phyloP scores from a whole-genome alignment of 2,888 invertebrate genomes.

The Phorcus lineatus region DNA sequence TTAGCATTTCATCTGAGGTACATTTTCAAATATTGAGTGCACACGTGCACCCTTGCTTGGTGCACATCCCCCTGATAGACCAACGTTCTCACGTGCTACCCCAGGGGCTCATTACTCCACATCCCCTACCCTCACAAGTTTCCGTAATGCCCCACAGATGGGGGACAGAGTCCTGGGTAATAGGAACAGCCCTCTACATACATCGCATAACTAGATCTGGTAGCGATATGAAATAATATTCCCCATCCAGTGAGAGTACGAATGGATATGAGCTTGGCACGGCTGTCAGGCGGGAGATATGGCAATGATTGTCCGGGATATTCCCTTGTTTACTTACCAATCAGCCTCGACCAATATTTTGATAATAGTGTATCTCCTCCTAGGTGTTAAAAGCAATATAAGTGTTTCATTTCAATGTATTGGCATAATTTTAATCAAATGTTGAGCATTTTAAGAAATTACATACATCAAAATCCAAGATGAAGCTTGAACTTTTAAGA shows the following conservation, averaged over 20 bases:
- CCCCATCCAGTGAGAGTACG: background rate
- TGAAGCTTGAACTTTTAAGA: too few species aligned
- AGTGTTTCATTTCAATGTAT: too few species aligned
- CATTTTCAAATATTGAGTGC: constrained; percentile 18
- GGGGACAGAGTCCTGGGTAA: background rate
- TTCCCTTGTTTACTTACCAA: constrained; percentile 10
- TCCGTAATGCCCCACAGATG: constrained; percentile 7
- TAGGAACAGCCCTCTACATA: background rate
- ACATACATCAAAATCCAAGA: too few species aligned
- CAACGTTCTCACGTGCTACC: constrained; percentile 9
- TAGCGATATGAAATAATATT: constrained; percentile 17
- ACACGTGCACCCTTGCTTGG: background rate
- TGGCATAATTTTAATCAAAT: too few species aligned
- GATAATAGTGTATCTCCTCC: constrained; percentile 1
- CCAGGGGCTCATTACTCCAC: constrained; percentile 9
- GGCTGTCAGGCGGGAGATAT: background rate
- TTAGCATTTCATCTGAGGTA: background rate
- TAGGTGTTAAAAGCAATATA: background rate
- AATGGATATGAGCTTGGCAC: background rate
- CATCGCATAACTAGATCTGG: background rate
- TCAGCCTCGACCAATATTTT: constrained; percentile 8
- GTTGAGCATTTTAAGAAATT: too few species aligned
- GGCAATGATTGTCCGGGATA: background rate
- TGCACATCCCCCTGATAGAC: background rate
- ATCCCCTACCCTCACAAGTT: background rate